Evolutionary conservation across 2,888 invertebrate genomes (phyloP).

Genomic region (Orgyia antiqua): DNA sequence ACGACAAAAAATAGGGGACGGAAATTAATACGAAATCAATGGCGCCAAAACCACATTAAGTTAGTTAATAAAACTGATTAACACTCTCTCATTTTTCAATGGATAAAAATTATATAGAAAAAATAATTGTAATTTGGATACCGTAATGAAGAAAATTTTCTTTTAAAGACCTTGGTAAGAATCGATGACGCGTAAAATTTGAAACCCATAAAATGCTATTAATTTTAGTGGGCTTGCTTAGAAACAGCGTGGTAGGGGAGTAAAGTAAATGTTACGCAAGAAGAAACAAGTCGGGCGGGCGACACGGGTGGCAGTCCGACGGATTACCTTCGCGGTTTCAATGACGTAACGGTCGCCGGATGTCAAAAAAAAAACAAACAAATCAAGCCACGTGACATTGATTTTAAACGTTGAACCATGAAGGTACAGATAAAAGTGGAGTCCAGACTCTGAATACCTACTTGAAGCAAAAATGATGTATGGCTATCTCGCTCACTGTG

Average conservation of each 20-base stretch:
- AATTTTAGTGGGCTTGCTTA: slow-evolving; percentile 16
- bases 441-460: no score
- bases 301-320: slow-evolving; percentile 36
- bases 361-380: slow-evolving; percentile 25
- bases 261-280: slow-evolving; percentile 50
- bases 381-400: slow-evolving; percentile 45
- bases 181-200: slow-evolving; percentile 14
- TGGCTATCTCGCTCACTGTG: no score
- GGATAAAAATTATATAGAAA: slow-evolving; percentile 12
- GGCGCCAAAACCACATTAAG: slow-evolving; percentile 17
- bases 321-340: slow-evolving; percentile 41
- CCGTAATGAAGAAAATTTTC: slow-evolving; percentile 15
- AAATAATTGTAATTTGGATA: slow-evolving; percentile 19
- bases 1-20: slow-evolving; percentile 38
- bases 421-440: no score
- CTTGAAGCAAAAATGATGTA: no score
- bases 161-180: slow-evolving; percentile 12
- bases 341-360: slow-evolving; percentile 51
- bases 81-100: slow-evolving; percentile 13
- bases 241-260: slow-evolving; percentile 23
- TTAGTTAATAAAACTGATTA: slow-evolving; percentile 24
- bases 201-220: slow-evolving; percentile 11
- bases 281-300: slow-evolving; percentile 48
- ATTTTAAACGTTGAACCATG: slow-evolving; percentile 37
- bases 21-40: slow-evolving; percentile 34